Percentiles rank a stretch among this genome's conserved stretches.
phyloP scores from a whole-genome alignment of 2,113 vertebrate genomes.

The Trochalopteron elliotii region DNA sequence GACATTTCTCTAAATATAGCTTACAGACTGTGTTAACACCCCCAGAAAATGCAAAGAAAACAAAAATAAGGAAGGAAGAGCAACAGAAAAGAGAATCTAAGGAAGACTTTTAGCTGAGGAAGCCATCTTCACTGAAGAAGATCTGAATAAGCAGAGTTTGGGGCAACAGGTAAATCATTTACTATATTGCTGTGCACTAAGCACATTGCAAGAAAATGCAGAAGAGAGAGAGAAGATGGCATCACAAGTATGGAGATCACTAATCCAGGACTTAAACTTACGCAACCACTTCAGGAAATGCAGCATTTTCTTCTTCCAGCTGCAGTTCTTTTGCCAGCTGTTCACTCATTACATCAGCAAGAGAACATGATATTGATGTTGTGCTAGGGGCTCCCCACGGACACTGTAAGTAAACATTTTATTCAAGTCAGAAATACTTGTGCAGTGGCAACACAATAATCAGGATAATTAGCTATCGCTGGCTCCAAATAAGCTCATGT shows the following conservation, averaged over 20 bases:
- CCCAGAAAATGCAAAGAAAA: neutral
- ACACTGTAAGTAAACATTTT: slow-evolving; percentile 75
- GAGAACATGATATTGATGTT: slow-evolving; percentile 79
- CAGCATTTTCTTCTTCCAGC: slow-evolving; percentile 83
- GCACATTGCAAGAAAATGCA: neutral
- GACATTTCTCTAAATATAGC: neutral
- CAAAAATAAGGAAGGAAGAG: neutral
- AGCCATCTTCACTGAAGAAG: neutral
- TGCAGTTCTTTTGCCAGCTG: slow-evolving; percentile 88
- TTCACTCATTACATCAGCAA: slow-evolving; percentile 97
- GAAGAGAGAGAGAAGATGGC: neutral
- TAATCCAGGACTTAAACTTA: slow-evolving; percentile 72
- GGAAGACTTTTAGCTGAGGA: neutral
- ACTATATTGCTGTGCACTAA: neutral
- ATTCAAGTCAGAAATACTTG: neutral
- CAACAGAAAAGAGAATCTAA: neutral
- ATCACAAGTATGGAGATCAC: neutral
- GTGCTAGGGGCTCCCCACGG: slow-evolving; percentile 83
- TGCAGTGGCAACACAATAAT: neutral
- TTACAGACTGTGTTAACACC: neutral
- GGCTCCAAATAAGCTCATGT: neutral
- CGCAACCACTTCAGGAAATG: slow-evolving; percentile 74
- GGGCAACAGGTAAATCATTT: neutral
- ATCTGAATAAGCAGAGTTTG: neutral
- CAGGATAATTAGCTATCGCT: neutral